Evolutionary conservation across 92 coral and sea anemone species (phyloP).

Genomic region (Bergia sp.): DNA sequence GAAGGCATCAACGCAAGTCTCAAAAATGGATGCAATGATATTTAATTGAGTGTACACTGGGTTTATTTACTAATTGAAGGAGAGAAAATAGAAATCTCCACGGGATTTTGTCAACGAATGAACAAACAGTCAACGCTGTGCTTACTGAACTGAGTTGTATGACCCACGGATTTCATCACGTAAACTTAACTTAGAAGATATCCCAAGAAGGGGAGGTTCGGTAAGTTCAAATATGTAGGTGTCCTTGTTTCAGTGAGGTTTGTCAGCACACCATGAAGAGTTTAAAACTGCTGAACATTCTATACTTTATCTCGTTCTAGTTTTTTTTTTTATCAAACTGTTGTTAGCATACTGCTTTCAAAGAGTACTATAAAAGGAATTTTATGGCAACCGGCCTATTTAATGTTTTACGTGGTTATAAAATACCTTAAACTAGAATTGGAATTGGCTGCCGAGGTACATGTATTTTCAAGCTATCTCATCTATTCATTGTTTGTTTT

Average conservation of each 20-base stretch:
- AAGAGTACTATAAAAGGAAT: too few relatives aligned
- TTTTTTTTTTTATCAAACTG: neutral
- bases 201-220: neutral
- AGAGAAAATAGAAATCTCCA: neutral
- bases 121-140: neutral
- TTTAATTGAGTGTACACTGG: neutral
- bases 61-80: conserved; percentile 13
- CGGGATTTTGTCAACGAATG: neutral
- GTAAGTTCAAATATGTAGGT: too few relatives aligned
- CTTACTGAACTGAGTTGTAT: neutral
- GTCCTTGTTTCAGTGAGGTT: too few relatives aligned
- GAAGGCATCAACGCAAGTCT: neutral
- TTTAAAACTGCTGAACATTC: neutral
- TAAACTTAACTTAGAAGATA: neutral
- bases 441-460: neutral
- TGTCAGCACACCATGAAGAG: neutral
- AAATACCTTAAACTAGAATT: too few relatives aligned
- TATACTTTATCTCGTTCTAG: neutral
- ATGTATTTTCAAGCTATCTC: neutral
- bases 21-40: neutral
- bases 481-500: neutral
- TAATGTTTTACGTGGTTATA: too few relatives aligned
- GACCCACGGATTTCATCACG: neutral
- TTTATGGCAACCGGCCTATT: too few relatives aligned
- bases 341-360: neutral